A percentile compares a stretch with the other conserved stretches of the same genome.
These are phyloP conservation scores for Chinchilla lanigera DNA, from an alignment of 2,113 vertebrate species.

Conservation along the genomic window DNA sequence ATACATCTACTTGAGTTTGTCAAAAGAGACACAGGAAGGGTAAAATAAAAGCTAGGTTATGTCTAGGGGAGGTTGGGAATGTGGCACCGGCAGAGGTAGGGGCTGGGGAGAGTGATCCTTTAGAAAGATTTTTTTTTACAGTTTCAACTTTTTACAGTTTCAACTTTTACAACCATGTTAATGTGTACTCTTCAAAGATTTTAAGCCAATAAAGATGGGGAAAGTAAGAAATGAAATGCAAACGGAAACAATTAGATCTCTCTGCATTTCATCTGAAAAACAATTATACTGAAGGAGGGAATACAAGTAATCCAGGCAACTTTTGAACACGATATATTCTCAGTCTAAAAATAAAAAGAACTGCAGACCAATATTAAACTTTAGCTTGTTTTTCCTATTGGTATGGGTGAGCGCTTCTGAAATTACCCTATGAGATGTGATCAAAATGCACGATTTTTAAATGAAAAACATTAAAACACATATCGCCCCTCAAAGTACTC, in stretches of 20 bases:
- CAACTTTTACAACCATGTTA: background rate
- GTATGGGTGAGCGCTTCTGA: background rate
- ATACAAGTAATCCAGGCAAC: background rate
- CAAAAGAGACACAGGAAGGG: background rate
- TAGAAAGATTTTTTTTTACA: background rate
- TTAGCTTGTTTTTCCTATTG: background rate
- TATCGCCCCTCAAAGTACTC: background rate
- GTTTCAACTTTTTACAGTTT: background rate
- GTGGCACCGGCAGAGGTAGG: background rate
- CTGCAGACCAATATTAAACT: background rate
- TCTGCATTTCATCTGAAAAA: background rate
- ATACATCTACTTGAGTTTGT: background rate
- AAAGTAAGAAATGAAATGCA: background rate
- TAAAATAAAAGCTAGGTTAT: background rate
- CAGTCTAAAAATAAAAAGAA: background rate
- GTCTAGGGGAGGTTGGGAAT: background rate
- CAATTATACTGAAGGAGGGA: background rate
- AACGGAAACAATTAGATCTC: background rate
- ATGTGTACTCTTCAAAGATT: background rate
- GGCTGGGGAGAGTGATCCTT: background rate
- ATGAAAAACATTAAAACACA: background rate
- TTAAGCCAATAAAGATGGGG: background rate
- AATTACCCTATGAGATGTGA: background rate
- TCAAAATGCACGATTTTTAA: background rate
- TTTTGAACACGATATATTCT: background rate